Percentiles rank a stretch among this genome's conserved stretches.
Conservation (phyloP, 2,888 invertebrate species). For the Unio pictorum region DNA sequence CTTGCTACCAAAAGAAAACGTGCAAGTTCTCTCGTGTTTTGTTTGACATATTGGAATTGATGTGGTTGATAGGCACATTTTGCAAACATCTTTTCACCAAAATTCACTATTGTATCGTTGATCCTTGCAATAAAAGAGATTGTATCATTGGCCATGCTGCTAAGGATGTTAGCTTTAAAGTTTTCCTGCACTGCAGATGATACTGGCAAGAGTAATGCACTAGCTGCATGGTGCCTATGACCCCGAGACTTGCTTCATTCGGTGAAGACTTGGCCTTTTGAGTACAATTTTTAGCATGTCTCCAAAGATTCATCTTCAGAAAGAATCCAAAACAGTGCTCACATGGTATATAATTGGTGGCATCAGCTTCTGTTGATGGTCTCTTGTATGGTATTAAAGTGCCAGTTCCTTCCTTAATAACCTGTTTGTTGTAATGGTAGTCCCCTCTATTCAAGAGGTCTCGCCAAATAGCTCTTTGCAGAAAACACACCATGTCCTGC, state of each 20-base stretch:
- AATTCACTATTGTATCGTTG: neutral
- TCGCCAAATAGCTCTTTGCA: no score
- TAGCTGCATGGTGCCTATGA: no score
- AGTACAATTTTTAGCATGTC: conserved; percentile 2
- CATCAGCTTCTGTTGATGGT: neutral
- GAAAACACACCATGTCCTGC: no score
- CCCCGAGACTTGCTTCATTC: no score
- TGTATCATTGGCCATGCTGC: no score
- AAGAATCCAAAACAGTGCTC: neutral
- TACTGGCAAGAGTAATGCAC: no score
- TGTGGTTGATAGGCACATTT: conserved; percentile 7
- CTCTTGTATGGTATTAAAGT: conserved; percentile 10
- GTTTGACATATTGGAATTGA: conserved; percentile 12
- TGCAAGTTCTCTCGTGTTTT: conserved; percentile 15
- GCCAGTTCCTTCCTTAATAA: neutral
- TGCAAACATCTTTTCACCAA: conserved; percentile 9
- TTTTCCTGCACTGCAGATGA: no score
- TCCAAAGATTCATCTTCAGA: neutral
- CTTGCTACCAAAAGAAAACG: conserved; percentile 4
- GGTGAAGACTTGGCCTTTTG: no score
- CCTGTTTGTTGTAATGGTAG: neutral
- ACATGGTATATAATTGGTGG: neutral
- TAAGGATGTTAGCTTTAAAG: no score
- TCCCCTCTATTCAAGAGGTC: neutral
- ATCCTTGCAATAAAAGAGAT: no score